Base-by-base conservation (phyloP, 2,888 invertebrate species). In the Philereme vetulata region DNA sequence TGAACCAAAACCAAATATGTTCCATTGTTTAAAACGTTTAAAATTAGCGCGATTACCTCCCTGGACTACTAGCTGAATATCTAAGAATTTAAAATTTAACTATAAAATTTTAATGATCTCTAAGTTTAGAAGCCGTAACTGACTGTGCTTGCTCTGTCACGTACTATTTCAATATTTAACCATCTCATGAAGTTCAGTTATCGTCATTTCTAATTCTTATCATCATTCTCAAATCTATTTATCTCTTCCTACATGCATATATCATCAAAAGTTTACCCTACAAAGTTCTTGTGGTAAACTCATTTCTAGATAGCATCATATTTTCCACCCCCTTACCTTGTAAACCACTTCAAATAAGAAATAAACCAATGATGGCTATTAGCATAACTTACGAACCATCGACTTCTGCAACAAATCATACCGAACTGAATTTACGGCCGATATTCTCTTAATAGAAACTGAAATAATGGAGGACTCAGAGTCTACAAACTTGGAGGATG, bases 391-490 rank as follows among this genome's bases (percentile, higher is more conserved):
- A 52, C 61, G 36, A 57, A 57, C 56, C 53, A 53, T 50, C 56
- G 53, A 50, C 49, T 57, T 46, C 4, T 8, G 46, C 51, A 54
- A 64, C 64, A 64, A 64, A 60, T 64, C 64, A 64, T 52, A 51
- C 56, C 53, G 49, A 56, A 49, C 64, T 51, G 60, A 60, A 64
- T 64, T 60, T 64, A 57, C 50, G 33, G 49, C 43, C 56, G 57
- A 57, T 60, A 57, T 60, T 59, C 59, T 57, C 50, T 53, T 64
- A 60, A 60, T 64, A 64, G 64, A 57, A 64, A 60, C 53, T 56
- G 60, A 57, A 64, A 60, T 60, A 60, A 56, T 57, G 36, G 47
- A 45, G 42, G 35, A 54, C n/a, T 40, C 47, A 5, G 32, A 45
- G 48, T 59, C 50, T 50, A 44, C 38, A 6, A 8, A 5, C 46